Percentiles rank a stretch among this genome's conserved stretches.
phyloP scores from a whole-genome alignment of 1,140 invertebrate species.

The Eriocheir sinensis region DNA sequence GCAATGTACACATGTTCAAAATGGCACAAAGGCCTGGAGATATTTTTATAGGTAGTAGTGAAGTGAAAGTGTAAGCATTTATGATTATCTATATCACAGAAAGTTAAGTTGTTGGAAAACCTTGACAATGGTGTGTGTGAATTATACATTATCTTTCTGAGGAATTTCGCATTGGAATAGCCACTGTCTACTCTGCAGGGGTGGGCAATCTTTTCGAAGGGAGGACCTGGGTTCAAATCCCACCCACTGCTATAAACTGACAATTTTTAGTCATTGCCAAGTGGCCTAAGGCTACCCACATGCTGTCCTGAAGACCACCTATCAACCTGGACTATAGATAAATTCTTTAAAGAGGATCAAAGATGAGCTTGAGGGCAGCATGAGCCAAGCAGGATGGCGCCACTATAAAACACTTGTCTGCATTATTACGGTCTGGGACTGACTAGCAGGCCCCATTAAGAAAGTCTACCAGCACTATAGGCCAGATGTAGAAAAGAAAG shows the following conservation, averaged over 20 bases:
- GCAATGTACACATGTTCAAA: neutral
- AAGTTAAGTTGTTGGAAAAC: neutral
- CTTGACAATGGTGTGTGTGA: neutral
- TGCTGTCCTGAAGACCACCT: neutral
- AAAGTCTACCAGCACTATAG: too few species aligned
- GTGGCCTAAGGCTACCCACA: neutral
- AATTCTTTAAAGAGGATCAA: too few species aligned
- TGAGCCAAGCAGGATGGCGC: too few species aligned
- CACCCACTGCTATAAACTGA: too few species aligned
- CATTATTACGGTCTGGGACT: too few species aligned
- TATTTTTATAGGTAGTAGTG: conserved; percentile 23
- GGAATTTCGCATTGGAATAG: neutral
- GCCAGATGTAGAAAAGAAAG: too few species aligned
- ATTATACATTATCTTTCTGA: neutral
- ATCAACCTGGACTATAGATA: too few species aligned
- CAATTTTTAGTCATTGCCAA: neutral
- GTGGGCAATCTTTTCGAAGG: neutral
- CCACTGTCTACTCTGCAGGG: conserved; percentile 27
- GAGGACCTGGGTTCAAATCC: neutral
- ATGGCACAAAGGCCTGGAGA: neutral
- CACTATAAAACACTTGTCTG: too few species aligned
- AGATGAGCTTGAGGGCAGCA: too few species aligned
- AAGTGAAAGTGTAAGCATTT: conserved; percentile 19
- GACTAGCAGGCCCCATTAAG: too few species aligned
- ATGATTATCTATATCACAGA: conserved; percentile 2